phyloP scores from a whole-genome alignment of 2,797 vertebrate species.

The Macropus fuliginosus region DNA sequence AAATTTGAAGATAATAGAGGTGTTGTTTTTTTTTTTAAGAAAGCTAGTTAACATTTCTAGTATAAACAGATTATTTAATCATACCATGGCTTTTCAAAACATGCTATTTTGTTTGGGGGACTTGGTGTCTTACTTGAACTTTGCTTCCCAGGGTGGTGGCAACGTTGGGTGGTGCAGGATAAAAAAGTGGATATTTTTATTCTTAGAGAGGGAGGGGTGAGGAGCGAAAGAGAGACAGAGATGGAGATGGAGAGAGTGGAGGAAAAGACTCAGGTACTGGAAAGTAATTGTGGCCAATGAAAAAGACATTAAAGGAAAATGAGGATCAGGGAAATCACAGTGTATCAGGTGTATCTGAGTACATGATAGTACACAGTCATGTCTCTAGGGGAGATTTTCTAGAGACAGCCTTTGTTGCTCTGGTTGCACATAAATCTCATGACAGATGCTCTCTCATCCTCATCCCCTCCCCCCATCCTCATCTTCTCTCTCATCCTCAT shows the following conservation, averaged over 20 bases:
- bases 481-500: neutral
- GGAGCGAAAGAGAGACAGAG: neutral
- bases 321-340: neutral
- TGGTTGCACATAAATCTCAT: neutral
- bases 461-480: too few species aligned
- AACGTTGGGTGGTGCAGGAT: constrained; percentile 70
- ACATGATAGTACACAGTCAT: neutral
- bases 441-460: neutral
- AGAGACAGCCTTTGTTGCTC: neutral
- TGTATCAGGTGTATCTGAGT: too few species aligned
- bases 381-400: neutral
- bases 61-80: constrained; percentile 58
- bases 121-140: constrained; percentile 30
- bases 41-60: constrained; percentile 71
- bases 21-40: neutral
- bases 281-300: neutral
- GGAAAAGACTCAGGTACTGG: neutral
- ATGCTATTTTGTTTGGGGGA: constrained; percentile 78
- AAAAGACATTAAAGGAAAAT: neutral
- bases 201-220: constrained; percentile 4
- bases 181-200: constrained; percentile 51
- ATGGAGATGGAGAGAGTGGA: neutral
- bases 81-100: constrained; percentile 56
- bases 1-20: constrained; percentile 67
- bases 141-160: constrained; percentile 64